Evolutionary conservation across 2,113 vertebrate species (phyloP), one percentile per base, ranked within the genome.

Genomic region (Oxyruncus cristatus): DNA sequence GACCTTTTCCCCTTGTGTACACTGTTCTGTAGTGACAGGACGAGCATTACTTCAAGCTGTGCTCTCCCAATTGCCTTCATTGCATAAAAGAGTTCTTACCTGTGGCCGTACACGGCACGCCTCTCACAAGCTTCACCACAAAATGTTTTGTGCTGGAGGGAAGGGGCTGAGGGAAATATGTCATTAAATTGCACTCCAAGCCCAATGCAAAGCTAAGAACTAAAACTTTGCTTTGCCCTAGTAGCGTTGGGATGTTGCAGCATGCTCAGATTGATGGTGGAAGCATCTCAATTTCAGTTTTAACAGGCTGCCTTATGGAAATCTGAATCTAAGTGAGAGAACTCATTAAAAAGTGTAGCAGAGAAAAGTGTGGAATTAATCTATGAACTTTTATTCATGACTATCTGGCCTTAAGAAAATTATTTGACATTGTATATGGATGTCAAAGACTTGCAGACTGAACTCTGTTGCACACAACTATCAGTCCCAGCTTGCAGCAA

Each of bases 391-490:
- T 88, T 91, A 84, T 93, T 88, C 68, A 41, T 88, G 35, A 92
- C 73, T 95, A n/a, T 81, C 85, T 90, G 79, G 73, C 72, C 88
- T 88, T 56, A 79, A 79, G 79, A 92, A 95, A 73, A 93, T 96
- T 93, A 93, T 95, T 92, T 93, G 88, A 77, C 90, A 92, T 81
- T 93, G 73, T 12, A 8, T 90, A 86, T 56, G 65, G 75, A 37
- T 94, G 92, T 93, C 79, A 95, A 81, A 94, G 72, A 94, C 78
- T 86, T 67, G 39, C 76, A 95, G 75, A 39, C 22, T 81, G 79
- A 92, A 86, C 47, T 88, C 63, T 61, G 4, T 37, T 94, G 52
- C 61, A 33, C 68, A 1, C 75, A 71, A 12, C 59, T 78, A 15
- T 55, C 14, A 37, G 17, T 59, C 37, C 37, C 66, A 88, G 33